Evolutionary conservation across 2,888 invertebrate genomes (phyloP).

Genomic region (Noctua comes): DNA sequence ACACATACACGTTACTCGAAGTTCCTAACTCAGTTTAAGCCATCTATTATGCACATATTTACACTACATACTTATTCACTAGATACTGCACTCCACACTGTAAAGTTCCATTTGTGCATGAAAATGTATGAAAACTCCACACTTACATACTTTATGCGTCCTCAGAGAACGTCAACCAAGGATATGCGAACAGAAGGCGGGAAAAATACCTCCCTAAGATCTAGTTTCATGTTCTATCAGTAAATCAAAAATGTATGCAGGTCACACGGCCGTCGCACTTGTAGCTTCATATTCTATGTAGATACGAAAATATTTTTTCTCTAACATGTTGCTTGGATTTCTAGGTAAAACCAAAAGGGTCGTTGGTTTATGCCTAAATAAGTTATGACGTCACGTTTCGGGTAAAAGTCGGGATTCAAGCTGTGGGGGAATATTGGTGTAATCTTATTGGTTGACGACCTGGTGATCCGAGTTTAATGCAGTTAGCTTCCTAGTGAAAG

Average conservation of each 20-base stretch:
- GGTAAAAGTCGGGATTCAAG: conserved; percentile 17
- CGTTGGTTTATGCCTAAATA: conserved; percentile 49
- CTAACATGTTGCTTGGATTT: conserved; percentile 26
- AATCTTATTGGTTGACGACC: conserved; percentile 34
- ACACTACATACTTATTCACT: conserved; percentile 17
- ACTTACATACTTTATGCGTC: conserved; percentile 45
- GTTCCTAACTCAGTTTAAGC: background rate
- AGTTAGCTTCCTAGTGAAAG: conserved; percentile 19
- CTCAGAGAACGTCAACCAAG: conserved; percentile 36
- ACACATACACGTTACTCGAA: background rate
- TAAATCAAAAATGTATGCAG: conserved; percentile 59
- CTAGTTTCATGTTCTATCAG: conserved; percentile 49
- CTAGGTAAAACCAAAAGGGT: conserved; percentile 14
- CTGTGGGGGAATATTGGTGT: conserved; percentile 30
- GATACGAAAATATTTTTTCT: conserved; percentile 39
- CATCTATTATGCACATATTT: conserved; percentile 17
- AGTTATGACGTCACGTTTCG: conserved; percentile 40
- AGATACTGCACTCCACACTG: conserved; percentile 17
- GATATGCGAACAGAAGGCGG: conserved; percentile 25
- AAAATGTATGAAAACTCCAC: conserved; percentile 43
- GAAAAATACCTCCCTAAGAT: conserved; percentile 41
- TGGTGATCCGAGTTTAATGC: conserved; percentile 16
- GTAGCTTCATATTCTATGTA: conserved; percentile 31
- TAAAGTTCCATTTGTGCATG: conserved; percentile 36
- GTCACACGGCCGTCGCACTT: conserved; percentile 29